Evolutionary conservation across 1,140 invertebrate species (phyloP).

Genomic region (Lamellibrachia luymesi): DNA sequence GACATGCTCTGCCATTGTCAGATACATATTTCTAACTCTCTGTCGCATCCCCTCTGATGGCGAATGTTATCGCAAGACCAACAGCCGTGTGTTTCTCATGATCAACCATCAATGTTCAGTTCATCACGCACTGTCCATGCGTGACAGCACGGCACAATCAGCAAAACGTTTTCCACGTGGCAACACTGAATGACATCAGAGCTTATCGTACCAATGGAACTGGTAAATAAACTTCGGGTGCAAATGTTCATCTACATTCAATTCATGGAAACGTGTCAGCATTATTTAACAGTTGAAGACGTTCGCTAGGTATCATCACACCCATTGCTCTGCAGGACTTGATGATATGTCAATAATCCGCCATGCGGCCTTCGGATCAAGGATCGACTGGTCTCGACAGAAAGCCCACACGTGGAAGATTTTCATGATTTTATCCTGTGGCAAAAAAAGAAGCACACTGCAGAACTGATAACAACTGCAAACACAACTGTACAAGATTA

Average conservation of each 20-base stretch:
- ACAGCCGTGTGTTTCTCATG: neutral
- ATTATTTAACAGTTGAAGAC: neutral
- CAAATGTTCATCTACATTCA: neutral
- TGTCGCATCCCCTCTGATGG: neutral
- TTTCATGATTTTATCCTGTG: constrained; percentile 85
- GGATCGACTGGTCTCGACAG: constrained; percentile 88
- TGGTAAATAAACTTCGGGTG: no score
- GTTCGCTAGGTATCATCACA: constrained; percentile 58
- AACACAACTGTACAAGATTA: neutral
- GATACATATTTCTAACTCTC: neutral
- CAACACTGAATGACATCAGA: neutral
- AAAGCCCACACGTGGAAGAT: constrained; percentile 97
- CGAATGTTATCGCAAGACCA: neutral
- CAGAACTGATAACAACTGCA: neutral
- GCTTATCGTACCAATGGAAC: neutral
- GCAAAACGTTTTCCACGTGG: no score
- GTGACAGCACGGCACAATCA: neutral
- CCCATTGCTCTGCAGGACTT: constrained; percentile 84
- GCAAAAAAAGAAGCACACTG: constrained; percentile 27
- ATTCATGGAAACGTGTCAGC: neutral
- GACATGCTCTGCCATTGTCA: neutral
- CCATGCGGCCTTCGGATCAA: constrained; percentile 95
- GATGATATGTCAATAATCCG: constrained; percentile 89
- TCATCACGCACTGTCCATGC: no score
- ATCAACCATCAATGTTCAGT: neutral